These are phyloP conservation scores for Lithophane leautieri DNA, from an alignment of 2,888 invertebrate species.

Conservation along the genomic window DNA sequence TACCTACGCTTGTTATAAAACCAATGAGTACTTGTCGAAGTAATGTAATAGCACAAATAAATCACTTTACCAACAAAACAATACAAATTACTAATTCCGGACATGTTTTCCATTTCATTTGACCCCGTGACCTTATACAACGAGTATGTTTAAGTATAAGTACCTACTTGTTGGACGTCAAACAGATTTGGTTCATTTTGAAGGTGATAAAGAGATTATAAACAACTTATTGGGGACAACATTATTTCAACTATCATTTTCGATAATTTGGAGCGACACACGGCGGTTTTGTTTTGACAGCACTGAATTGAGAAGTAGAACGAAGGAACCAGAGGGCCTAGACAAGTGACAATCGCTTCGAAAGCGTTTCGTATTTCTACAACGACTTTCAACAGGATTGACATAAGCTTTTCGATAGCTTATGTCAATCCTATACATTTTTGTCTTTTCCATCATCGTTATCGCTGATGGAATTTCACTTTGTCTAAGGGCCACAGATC, in stretches of 20 bases:
- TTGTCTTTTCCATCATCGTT: too few relatives aligned
- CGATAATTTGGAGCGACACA: conserved; percentile 16
- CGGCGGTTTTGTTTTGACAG: neutral
- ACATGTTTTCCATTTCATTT: conserved; percentile 1
- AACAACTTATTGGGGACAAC: conserved; percentile 27
- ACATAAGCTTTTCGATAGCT: too few relatives aligned
- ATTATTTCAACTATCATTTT: conserved; percentile 5
- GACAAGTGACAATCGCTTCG: too few relatives aligned
- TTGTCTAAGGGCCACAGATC: too few relatives aligned
- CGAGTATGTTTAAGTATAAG: neutral
- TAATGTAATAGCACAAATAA: conserved; percentile 4
- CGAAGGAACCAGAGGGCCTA: neutral
- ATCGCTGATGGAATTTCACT: too few relatives aligned
- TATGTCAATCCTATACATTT: too few relatives aligned
- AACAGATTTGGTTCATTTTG: neutral
- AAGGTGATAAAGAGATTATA: conserved; percentile 32
- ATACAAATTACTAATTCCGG: conserved; percentile 18
- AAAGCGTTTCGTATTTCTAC: too few relatives aligned
- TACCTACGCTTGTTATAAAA: too few relatives aligned
- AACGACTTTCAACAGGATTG: too few relatives aligned
- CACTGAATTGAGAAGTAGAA: neutral
- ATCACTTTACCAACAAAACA: conserved; percentile 17
- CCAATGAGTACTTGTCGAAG: neutral
- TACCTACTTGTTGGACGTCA: neutral
- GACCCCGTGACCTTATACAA: conserved; percentile 14